Evolutionary conservation across 1,140 invertebrate genomes (phyloP), one percentile per base, ranked within the genome.

Genomic region (Fopius arisanus): DNA sequence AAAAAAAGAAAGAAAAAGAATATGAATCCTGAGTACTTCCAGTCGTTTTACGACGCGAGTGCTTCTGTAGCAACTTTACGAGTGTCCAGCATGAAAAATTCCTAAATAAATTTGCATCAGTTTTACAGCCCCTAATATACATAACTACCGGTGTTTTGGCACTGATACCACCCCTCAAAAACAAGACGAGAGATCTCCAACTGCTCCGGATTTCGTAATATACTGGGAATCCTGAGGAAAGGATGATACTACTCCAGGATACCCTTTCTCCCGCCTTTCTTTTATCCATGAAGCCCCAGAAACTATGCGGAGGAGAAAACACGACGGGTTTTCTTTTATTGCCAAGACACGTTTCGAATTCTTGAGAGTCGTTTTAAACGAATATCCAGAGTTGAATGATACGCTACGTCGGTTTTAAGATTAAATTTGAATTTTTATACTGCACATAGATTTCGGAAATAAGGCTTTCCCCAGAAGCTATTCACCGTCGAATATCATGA

Each of bases 1-100:
- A n/a, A n/a, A n/a, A n/a, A n/a, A n/a, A 59, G 14, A 59, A 59
- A 54, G 51, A 59, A 26, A 59, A 59, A 54, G 51, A 26, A 59
- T 59, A 59, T 59, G 54, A 59, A 59, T 59, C 54, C 23, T 28
- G 54, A 28, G 54, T 12, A 59, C 19, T 59, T 48, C 16, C 79
- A 84, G 86, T 86, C 82, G 82, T 84, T 87, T 87, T 86, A 87
- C 80, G 84, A 87, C 31, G 83, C 54, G 19, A 78, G 76, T 81
- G 81, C 77, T 82, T 84, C 86, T 83, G 80, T 81, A 86, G 84
- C 78, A 80, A 84, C 73, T 87, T 84, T 82, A 84, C 79, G 80
- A 81, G 82, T 59, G 54, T 59, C 54, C 54, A 59, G 54, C 33
- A 75, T 48, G 67, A 67, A 54, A 73, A 70, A 74, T 37, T 59